Percentiles rank a stretch among this genome's conserved stretches.
phyloP scores from a whole-genome alignment of 2,797 vertebrate species.

The Clarias fuscus region DNA sequence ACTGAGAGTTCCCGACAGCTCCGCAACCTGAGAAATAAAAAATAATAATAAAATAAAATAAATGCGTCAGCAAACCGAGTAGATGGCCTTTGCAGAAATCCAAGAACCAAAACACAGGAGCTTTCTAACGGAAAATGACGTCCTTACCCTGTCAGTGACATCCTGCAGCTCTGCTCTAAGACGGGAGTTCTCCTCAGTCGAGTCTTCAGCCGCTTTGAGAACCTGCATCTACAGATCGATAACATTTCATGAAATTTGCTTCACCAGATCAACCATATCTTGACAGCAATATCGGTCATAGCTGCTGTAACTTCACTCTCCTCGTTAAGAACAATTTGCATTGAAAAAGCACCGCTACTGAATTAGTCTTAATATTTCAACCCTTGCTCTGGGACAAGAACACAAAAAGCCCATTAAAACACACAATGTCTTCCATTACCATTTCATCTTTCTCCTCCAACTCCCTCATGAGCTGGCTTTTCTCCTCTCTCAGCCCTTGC shows the following conservation, averaged over 20 bases:
- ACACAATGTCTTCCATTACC: constrained; percentile 23
- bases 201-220: constrained; percentile 20
- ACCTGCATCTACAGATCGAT: constrained; percentile 18
- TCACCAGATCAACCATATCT: neutral
- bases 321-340: neutral
- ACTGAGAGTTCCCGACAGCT: constrained; percentile 9
- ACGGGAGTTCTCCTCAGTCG: constrained; percentile 22
- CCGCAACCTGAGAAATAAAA: constrained; percentile 7
- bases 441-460: constrained; percentile 43
- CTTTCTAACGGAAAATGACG: neutral
- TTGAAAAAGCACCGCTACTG: neutral
- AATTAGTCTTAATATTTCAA: neutral
- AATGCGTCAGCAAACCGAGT: too few species aligned
- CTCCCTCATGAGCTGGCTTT: constrained; percentile 14
- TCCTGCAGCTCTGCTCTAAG: constrained; percentile 37
- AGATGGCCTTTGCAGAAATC: neutral
- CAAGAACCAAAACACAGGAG: neutral
- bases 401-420: neutral
- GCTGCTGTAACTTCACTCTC: neutral
- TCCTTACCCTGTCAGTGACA: constrained; percentile 34
- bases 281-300: constrained; percentile 22
- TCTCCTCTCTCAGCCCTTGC: constrained; percentile 33
- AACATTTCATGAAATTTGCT: too few species aligned
- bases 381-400: neutral
- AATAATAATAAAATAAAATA: neutral